These are phyloP conservation scores for Prunella himalayana DNA, from an alignment of 2,113 vertebrate species.

Conservation along the genomic window DNA sequence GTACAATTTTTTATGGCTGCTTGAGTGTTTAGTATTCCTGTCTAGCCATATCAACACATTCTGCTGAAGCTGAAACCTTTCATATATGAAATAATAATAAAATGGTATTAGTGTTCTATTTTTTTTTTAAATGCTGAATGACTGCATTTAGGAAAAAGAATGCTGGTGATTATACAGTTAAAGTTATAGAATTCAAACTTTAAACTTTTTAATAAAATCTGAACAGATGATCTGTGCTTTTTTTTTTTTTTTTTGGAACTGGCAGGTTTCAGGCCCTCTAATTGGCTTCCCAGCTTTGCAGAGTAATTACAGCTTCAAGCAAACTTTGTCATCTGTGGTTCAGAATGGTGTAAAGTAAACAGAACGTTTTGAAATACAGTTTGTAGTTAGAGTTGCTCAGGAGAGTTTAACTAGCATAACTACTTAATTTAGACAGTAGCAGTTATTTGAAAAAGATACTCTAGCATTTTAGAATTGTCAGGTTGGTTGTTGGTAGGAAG, in stretches of 20 bases:
- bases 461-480: neutral
- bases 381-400: slow-evolving; percentile 68
- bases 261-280: slow-evolving; percentile 72
- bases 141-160: neutral
- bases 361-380: slow-evolving; percentile 72
- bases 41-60: slow-evolving; percentile 14
- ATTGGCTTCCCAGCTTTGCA: slow-evolving; percentile 76
- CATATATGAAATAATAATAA: neutral
- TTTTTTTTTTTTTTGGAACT: slow-evolving; percentile 60
- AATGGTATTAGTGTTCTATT: neutral
- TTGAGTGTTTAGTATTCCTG: slow-evolving; percentile 30
- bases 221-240: slow-evolving; percentile 67
- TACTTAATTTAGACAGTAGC: slow-evolving; percentile 39
- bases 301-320: slow-evolving; percentile 76
- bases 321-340: slow-evolving; percentile 78
- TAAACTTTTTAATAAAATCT: slow-evolving; percentile 72
- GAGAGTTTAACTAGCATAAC: slow-evolving; percentile 56
- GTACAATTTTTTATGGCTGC: slow-evolving; percentile 24
- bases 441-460: slow-evolving; percentile 15
- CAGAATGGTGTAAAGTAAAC: slow-evolving; percentile 78
- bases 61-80: neutral
- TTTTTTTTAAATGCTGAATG: neutral
- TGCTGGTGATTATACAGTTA: slow-evolving; percentile 58
- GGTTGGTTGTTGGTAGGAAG: neutral
- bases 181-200: slow-evolving; percentile 66